These are phyloP conservation scores for Meda fulgida DNA, from an alignment of 2,797 vertebrate species.

Conservation along the genomic window DNA sequence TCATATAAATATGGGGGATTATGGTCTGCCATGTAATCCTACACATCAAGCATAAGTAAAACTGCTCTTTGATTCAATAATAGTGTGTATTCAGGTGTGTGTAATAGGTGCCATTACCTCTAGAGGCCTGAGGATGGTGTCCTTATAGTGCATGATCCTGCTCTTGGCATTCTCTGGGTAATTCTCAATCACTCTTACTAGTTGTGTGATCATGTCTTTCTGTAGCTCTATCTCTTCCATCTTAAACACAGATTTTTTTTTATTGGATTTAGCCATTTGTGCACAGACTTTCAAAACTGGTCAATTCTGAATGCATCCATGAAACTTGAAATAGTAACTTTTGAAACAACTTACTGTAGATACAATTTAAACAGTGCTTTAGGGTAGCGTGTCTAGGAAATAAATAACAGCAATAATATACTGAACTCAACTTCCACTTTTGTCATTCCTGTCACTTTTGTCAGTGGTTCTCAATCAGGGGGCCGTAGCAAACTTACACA, in stretches of 20 bases:
- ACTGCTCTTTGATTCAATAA: background rate
- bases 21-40: conserved; percentile 87
- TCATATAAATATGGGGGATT: conserved; percentile 84
- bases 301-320: background rate
- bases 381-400: background rate
- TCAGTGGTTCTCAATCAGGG: background rate
- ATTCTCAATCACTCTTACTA: conserved; percentile 85
- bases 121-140: conserved; percentile 81
- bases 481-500: background rate
- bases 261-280: background rate
- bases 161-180: conserved; percentile 73
- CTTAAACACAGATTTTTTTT: conserved; percentile 52
- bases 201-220: conserved; percentile 70
- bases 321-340: background rate
- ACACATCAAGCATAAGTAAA: conserved; percentile 32
- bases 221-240: conserved; percentile 60
- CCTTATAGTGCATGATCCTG: conserved; percentile 79
- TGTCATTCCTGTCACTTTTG: background rate
- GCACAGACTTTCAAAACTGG: background rate
- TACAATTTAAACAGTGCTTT: background rate
- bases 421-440: background rate
- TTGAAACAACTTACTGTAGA: background rate
- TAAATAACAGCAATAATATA: background rate
- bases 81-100: background rate
- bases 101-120: conserved; percentile 76